A percentile compares a stretch with the other conserved stretches of the same genome.
These are phyloP conservation scores for Bubo blakistoni DNA, from an alignment of 2,113 vertebrate genomes.

Conservation along the genomic window DNA sequence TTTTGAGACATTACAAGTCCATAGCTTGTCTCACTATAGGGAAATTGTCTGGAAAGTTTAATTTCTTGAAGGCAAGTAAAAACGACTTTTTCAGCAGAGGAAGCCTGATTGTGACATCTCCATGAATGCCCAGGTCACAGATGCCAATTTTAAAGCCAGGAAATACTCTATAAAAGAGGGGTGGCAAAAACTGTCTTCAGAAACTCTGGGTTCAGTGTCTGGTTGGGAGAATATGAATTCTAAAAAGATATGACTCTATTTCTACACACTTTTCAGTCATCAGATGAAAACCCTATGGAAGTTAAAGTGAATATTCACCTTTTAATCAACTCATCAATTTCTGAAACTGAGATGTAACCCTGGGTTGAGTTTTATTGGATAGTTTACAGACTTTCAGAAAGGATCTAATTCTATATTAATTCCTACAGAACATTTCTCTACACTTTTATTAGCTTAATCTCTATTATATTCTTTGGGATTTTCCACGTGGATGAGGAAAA, in stretches of 20 bases:
- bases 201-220: neutral
- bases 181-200: neutral
- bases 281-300: neutral
- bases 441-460: neutral
- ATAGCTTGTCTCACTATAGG: neutral
- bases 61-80: conserved; percentile 1
- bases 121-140: neutral
- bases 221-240: neutral
- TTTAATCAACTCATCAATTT: neutral
- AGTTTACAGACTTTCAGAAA: neutral
- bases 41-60: conserved; percentile 1
- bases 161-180: neutral
- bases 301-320: neutral
- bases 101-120: conserved; percentile 4
- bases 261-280: neutral
- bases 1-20: conserved; percentile 1
- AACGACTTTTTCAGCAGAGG: neutral
- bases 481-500: neutral
- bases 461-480: neutral
- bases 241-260: neutral
- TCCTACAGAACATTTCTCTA: neutral
- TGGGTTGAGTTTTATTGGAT: neutral
- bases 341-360: neutral
- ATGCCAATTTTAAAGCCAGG: neutral
- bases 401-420: neutral